Evolutionary conservation across 2,113 vertebrate species (phyloP).

Genomic region (Sceloporus tristichus): DNA sequence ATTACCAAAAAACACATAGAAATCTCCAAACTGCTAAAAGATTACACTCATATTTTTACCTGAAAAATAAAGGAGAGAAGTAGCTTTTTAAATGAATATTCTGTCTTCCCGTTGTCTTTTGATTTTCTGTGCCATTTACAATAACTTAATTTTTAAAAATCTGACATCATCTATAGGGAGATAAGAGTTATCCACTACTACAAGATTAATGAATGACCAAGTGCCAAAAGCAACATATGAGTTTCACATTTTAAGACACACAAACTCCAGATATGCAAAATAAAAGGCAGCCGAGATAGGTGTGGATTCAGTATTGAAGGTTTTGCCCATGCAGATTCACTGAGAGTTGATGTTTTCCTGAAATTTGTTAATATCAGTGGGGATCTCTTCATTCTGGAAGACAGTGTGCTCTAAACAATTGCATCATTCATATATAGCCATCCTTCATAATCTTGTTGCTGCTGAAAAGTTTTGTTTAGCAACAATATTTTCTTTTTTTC

Average conservation of each 20-base stretch:
- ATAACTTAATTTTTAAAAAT: not conserved
- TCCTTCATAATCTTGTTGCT: not conserved
- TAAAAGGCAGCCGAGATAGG: not conserved
- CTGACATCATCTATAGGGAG: accelerated
- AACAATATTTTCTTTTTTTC: not conserved
- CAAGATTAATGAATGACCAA: not conserved
- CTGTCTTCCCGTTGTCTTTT: not conserved
- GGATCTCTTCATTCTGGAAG: not conserved
- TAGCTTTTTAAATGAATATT: not conserved
- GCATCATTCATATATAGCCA: accelerated
- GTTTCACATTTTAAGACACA: not conserved
- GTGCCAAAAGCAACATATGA: not conserved
- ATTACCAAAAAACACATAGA: not conserved
- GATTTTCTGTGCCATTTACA: not conserved
- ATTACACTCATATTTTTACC: not conserved
- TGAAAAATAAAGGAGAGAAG: not conserved
- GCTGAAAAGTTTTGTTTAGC: not conserved
- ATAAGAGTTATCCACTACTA: not conserved
- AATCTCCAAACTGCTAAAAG: not conserved
- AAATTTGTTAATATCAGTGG: not conserved
- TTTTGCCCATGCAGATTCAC: not conserved
- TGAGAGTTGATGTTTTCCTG: not conserved
- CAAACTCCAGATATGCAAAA: not conserved
- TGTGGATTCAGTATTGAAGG: not conserved
- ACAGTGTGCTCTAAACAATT: accelerated